Evolutionary conservation across 2,797 vertebrate species (phyloP).

Genomic region (Lagorchestes hirsutus): DNA sequence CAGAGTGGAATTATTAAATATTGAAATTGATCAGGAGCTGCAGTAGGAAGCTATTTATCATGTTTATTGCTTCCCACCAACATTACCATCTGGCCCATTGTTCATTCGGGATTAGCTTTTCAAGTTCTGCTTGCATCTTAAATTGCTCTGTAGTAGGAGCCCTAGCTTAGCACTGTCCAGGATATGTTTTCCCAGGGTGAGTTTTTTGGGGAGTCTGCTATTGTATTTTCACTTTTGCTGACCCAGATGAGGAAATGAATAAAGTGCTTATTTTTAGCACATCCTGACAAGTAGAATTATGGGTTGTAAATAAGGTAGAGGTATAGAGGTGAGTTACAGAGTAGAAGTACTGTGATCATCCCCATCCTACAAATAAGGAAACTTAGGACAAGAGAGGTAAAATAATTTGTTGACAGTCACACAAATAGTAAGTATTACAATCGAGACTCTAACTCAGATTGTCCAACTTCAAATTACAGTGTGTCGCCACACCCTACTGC

Average conservation of each 20-base stretch:
- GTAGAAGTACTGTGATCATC: background rate
- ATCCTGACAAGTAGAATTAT: background rate
- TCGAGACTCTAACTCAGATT: background rate
- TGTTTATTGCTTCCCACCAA: conserved; percentile 76
- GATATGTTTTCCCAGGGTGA: background rate
- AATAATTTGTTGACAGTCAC: conserved; percentile 28
- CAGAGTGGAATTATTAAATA: conserved; percentile 74
- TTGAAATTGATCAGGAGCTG: conserved; percentile 77
- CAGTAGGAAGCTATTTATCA: conserved; percentile 79
- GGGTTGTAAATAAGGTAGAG: background rate
- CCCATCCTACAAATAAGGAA: background rate
- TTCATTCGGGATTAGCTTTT: conserved; percentile 75
- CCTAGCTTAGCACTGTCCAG: conserved; percentile 1
- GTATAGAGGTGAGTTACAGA: background rate
- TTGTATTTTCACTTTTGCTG: conserved; percentile 63
- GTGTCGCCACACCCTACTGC: background rate
- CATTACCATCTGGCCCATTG: conserved; percentile 82
- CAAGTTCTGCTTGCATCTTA: conserved; percentile 78
- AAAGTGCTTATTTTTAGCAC: conserved; percentile 56
- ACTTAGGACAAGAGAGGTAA: conserved; percentile 20
- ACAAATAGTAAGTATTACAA: background rate
- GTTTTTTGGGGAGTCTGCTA: conserved; percentile 30
- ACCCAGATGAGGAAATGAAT: conserved; percentile 46
- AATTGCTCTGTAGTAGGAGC: conserved; percentile 66
- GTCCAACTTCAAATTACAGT: background rate